Percentiles rank a stretch among this genome's conserved stretches.
Evolutionary conservation across 1,140 invertebrate species (phyloP).

Genomic region (Solen grandis): DNA sequence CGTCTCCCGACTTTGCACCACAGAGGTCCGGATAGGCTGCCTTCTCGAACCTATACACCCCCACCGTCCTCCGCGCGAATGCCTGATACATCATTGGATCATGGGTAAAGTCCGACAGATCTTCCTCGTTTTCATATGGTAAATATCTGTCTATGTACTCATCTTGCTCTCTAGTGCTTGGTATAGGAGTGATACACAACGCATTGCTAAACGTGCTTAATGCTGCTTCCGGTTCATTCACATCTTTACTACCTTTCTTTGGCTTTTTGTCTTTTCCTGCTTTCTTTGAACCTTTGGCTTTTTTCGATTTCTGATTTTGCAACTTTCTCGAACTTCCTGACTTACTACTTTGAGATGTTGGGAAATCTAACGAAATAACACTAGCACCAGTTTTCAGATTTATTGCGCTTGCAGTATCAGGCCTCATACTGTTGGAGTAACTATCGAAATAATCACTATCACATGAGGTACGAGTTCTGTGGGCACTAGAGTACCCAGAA

Average conservation of each 20-base stretch:
- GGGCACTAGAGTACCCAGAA: conserved; percentile 28
- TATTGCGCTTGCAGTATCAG: conserved; percentile 67
- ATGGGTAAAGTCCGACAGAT: conserved; percentile 62
- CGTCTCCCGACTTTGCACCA: conserved; percentile 65
- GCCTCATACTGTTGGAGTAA: conserved; percentile 3
- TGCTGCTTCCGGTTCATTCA: conserved; percentile 23
- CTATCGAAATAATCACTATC: conserved; percentile 34
- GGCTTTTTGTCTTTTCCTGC: conserved; percentile 59
- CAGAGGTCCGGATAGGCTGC: conserved; percentile 79
- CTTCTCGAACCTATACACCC: conserved; percentile 77
- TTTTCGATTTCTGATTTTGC: conserved; percentile 59
- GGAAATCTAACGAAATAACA: conserved; percentile 74
- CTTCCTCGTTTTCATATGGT: conserved; percentile 64
- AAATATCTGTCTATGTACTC: conserved; percentile 58
- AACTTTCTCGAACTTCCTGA: conserved; percentile 43
- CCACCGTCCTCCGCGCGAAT: conserved; percentile 70
- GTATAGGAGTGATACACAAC: conserved; percentile 65
- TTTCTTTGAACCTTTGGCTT: conserved; percentile 65
- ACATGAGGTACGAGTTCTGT: background rate
- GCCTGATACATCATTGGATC: conserved; percentile 68
- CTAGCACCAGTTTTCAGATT: conserved; percentile 77
- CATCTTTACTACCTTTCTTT: conserved; percentile 46
- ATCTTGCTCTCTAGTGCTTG: conserved; percentile 37
- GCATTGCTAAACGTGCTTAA: conserved; percentile 50
- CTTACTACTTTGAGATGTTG: conserved; percentile 34